Base-by-base conservation (phyloP, 2,888 invertebrate genomes). In the Brenthis ino region DNA sequence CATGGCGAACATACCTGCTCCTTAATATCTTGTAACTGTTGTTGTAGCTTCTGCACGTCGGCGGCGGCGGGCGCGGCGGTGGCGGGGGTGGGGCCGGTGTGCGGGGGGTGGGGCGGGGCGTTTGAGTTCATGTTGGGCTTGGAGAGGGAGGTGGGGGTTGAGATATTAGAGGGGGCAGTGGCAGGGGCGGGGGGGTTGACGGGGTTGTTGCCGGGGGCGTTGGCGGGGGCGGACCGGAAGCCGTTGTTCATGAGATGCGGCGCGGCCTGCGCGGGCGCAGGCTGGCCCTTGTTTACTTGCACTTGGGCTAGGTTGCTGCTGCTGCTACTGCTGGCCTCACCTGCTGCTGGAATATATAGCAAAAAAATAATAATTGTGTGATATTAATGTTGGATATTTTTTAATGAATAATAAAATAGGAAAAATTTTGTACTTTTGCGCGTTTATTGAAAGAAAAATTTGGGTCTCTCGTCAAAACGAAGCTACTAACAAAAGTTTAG, bases 11-110 rank as follows among this genome's bases (percentile, higher is more conserved):
- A 37, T 83, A 97, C 98, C 95, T 98, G 98, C 88, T 99, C 99
- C 85, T 98, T 99, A 80, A 99, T 99, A 85, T 99, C 99, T 88
- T 99, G 98, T 72, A 99, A 89, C 84, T 99, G 99, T 68, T 91
- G 91, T 75, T 91, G 91, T 48, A 91, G 81, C 60, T 91, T 91
- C 85, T 99, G 98, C 68, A 99, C 96, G 87, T 99, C 98, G 70
- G 89, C 56, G 82, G 82, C 58, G 82, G 84, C 28, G 76, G 82
- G 24, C 76, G 98, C 72, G 99, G 89, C 84, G 99, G 98, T 67
- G 90, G 91, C 75, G 90, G 91, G 48, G 90, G 80, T 58, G 67
- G 99, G 96, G 87, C 99, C 98, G 71, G 88, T 48, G 81, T 96
- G 87, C 99, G 98, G 71, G 88, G 51, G 81, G 82, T 53, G 83